Conservation (phyloP, 2,113 vertebrate species). For the Coturnix japonica region DNA sequence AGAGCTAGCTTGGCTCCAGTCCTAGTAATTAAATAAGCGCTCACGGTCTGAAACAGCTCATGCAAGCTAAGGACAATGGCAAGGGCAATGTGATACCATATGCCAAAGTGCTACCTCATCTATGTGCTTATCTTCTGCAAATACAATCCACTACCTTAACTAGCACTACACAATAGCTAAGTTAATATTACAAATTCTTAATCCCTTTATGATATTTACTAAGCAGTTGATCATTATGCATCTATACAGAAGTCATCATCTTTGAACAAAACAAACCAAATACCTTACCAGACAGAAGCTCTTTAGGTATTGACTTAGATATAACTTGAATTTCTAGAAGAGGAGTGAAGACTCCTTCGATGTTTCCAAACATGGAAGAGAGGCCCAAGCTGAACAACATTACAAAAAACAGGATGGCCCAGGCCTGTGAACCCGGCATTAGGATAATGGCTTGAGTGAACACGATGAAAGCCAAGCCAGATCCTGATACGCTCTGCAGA, state of each 20-base stretch:
- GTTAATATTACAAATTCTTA: not conserved
- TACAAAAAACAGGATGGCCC: constrained; percentile 91
- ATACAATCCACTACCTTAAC: not conserved
- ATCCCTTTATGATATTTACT: not conserved
- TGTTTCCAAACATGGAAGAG: constrained; percentile 92
- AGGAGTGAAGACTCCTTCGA: constrained; percentile 87
- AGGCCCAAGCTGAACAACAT: constrained; percentile 92
- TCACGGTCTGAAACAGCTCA: not conserved
- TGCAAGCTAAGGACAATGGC: not conserved
- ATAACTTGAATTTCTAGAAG: constrained; percentile 81
- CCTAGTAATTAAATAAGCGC: not conserved
- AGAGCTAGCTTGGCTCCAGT: not conserved
- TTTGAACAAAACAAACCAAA: not conserved
- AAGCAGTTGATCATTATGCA: not conserved
- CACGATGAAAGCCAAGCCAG: constrained; percentile 89
- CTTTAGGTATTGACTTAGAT: constrained; percentile 80
- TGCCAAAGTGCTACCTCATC: not conserved
- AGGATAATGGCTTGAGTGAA: constrained; percentile 88
- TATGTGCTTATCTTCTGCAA: not conserved
- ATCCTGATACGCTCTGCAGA: constrained; percentile 87
- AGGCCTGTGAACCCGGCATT: constrained; percentile 89
- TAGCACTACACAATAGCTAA: not conserved
- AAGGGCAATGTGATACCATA: not conserved
- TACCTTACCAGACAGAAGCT: constrained; percentile 83
- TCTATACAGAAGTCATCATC: not conserved